Evolutionary conservation across 2,113 vertebrate genomes (phyloP).

Genomic region (Paradisaea rubra): DNA sequence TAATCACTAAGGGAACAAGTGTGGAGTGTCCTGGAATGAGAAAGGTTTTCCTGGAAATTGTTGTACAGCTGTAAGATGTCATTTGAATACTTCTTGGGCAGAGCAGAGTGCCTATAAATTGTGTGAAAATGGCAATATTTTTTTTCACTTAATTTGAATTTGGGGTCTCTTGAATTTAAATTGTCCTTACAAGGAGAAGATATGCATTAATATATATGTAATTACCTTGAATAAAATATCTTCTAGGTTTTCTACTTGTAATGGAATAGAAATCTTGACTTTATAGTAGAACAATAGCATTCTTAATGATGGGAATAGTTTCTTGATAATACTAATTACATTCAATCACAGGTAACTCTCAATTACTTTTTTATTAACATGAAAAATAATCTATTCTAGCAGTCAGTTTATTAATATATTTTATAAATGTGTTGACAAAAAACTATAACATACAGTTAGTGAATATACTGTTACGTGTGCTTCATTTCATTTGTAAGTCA

Average conservation of each 20-base stretch:
- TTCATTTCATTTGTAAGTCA: neutral
- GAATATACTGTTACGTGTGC: neutral
- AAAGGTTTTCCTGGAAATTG: neutral
- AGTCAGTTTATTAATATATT: neutral
- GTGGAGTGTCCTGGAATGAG: neutral
- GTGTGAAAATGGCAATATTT: neutral
- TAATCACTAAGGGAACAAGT: neutral
- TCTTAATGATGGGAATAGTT: neutral
- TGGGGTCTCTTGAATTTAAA: neutral
- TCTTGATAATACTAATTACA: slow-evolving; percentile 35
- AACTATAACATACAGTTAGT: neutral
- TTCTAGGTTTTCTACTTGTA: neutral
- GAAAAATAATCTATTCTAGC: neutral
- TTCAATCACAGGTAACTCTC: neutral
- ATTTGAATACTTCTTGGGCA: neutral
- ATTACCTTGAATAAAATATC: slow-evolving; percentile 5
- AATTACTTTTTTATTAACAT: slow-evolving; percentile 6
- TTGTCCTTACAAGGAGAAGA: neutral
- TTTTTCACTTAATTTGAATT: neutral
- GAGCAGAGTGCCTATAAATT: neutral
- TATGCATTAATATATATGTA: neutral
- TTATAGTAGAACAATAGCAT: neutral
- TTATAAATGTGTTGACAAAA: neutral
- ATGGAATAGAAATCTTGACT: neutral
- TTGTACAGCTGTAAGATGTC: neutral